Evolutionary conservation across 2,888 invertebrate genomes (phyloP), one percentile per base, ranked within the genome.

Genomic region (Saturnia japonica): DNA sequence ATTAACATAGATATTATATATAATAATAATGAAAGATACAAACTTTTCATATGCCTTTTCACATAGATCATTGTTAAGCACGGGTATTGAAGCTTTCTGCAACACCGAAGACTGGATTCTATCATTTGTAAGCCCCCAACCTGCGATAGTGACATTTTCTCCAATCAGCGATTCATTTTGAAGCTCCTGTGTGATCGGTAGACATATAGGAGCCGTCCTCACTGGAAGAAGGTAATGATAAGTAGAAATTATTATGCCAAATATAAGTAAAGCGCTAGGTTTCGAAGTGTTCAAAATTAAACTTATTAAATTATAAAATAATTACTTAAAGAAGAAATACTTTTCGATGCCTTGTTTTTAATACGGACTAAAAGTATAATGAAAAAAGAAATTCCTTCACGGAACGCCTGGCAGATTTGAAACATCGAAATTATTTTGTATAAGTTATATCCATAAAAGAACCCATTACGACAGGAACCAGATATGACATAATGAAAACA

Each of bases 41-140:
- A 28, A 73, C 73, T 66, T 62, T 22, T 64, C 22, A 45, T 70
- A 73, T 16, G 62, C 43, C 28, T 0, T 42, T 51, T 69, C 73
- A 42, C 77, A 77, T 1, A 73, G 68, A 12, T 69, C 67, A n/a
- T 75, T 77, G 68, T 67, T 68, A 19, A 89, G 76, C 0, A 79
- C 69, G 0, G 89, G 84, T 51, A 94, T 66, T 3, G 78, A 79
- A 0, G 91, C 90, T 68, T 86, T 87, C 9, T 93, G 82, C 34
- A 94, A 81, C 16, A 85, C 86, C 0, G 86, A 80, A 3, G 91
- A 93, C n/a, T 87, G 85, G 1, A 85, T 68, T 0, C 89, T 88
- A 1, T 77, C 75, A 75, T 94, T 94, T 0, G 94, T 94, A n/a
- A 88, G 82, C 12, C 95, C 95, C 95, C 95, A 95, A 0, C 95